A percentile compares a stretch with the other conserved stretches of the same genome.
phyloP scores from a whole-genome alignment of 2,113 vertebrate species.

The Aegithalos caudatus region DNA sequence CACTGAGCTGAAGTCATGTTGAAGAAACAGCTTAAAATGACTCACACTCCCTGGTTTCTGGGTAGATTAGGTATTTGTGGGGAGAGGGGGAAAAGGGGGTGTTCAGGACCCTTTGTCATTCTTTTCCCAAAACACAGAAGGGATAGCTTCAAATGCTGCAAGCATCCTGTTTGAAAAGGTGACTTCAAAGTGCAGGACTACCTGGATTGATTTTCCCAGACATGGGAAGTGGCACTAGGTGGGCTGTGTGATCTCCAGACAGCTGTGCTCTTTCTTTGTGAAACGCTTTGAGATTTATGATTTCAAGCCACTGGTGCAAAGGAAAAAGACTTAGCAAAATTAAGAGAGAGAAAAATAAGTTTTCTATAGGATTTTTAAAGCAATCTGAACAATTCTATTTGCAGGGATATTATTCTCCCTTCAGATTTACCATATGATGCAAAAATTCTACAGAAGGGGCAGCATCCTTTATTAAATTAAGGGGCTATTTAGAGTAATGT shows the following conservation, averaged over 20 bases:
- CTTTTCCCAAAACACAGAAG: neutral
- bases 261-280: constrained; percentile 8
- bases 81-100: neutral
- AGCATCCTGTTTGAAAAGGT: neutral
- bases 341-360: neutral
- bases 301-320: neutral
- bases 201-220: constrained; percentile 39
- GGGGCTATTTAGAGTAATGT: constrained; percentile 38
- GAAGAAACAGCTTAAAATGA: constrained; percentile 45
- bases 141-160: neutral
- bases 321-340: constrained; percentile 4
- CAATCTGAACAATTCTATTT: constrained; percentile 18
- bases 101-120: neutral
- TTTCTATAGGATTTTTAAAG: constrained; percentile 43
- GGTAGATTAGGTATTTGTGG: neutral
- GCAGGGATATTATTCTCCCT: constrained; percentile 1
- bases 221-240: neutral
- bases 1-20: neutral
- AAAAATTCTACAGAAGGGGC: constrained; percentile 15
- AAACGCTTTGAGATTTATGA: neutral
- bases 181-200: constrained; percentile 3
- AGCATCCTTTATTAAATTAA: constrained; percentile 29
- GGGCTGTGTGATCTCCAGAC: neutral
- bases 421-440: neutral
- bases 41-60: neutral